These are phyloP conservation scores for Atopsyche davidsoni DNA, from an alignment of 1,140 invertebrate genomes.

Conservation along the genomic window DNA sequence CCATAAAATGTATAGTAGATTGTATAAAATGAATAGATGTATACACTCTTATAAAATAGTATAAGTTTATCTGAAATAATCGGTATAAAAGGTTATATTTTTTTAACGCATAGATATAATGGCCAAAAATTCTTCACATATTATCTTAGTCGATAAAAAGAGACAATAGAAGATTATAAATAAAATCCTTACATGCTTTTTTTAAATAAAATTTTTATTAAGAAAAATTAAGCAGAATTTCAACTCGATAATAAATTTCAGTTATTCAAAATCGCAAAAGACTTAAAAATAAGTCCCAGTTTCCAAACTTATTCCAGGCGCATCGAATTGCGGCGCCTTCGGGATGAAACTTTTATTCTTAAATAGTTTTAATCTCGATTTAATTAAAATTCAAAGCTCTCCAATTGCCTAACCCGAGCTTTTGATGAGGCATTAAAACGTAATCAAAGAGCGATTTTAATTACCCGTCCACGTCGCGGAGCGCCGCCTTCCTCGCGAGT, in stretches of 20 bases:
- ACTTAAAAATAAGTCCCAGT: neutral
- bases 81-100: no score
- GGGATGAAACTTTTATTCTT: conserved; percentile 26
- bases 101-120: no score
- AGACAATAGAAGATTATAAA: no score
- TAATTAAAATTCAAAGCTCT: conserved; percentile 30
- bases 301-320: neutral
- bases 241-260: no score
- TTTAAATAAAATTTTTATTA: neutral
- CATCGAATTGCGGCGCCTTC: neutral
- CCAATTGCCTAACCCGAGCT: conserved; percentile 19
- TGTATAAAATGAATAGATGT: no score
- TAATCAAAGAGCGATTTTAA: conserved; percentile 29
- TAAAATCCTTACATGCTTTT: conserved; percentile 4
- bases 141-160: no score
- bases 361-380: conserved; percentile 29
- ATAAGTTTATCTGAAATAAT: no score
- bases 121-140: no score
- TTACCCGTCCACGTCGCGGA: conserved; percentile 14
- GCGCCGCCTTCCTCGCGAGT: conserved; percentile 1
- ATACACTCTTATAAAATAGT: no score
- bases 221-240: no score
- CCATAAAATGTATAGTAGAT: no score
- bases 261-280: no score
- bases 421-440: conserved; percentile 28